A percentile compares a stretch with the other conserved stretches of the same genome.
Conservation (phyloP, 2,797 vertebrate genomes). For the Pangasius sanitwongsei region DNA sequence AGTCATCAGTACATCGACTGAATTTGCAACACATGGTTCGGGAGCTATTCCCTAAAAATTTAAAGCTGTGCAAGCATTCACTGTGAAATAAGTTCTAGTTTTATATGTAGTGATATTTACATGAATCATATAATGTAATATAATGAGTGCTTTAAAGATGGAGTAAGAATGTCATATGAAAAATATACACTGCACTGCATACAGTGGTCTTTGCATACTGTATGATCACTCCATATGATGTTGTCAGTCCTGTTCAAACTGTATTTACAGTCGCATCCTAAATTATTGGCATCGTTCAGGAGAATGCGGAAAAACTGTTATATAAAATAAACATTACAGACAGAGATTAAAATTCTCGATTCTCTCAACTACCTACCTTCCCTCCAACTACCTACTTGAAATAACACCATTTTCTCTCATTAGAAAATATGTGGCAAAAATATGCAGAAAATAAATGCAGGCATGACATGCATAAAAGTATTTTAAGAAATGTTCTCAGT, state of each 20-base stretch:
- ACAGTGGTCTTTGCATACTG: background rate
- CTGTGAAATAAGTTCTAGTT: conserved; percentile 10
- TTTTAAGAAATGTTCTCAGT: background rate
- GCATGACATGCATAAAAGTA: background rate
- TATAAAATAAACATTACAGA: background rate
- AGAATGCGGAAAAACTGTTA: background rate
- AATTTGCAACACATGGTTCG: background rate
- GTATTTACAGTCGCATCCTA: background rate
- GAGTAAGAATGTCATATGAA: background rate
- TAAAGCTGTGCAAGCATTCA: background rate
- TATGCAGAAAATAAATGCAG: background rate
- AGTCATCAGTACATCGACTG: background rate
- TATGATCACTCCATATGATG: background rate
- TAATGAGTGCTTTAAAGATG: background rate
- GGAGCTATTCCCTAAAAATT: background rate
- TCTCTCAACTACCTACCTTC: background rate
- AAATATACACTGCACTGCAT: background rate
- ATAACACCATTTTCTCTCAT: background rate
- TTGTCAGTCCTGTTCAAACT: background rate
- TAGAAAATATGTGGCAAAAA: background rate
- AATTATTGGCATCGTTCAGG: background rate
- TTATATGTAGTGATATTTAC: background rate
- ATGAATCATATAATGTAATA: background rate
- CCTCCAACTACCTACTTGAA: background rate
- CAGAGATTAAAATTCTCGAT: background rate